Percentiles rank a stretch among this genome's conserved stretches.
Conservation (phyloP, 2,888 invertebrate genomes). For the Drosophila pseudotakahashii region DNA sequence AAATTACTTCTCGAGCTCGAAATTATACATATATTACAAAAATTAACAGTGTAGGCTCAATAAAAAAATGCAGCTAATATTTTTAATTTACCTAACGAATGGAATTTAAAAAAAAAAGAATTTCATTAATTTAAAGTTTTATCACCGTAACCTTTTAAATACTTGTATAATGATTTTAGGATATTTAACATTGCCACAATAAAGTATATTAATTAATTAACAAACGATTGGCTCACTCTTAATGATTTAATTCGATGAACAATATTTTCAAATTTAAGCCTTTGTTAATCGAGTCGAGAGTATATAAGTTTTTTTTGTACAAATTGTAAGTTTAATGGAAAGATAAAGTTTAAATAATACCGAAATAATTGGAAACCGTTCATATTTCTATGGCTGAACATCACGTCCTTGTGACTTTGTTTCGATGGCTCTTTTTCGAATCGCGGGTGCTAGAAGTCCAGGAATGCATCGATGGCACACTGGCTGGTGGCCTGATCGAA, state of each 20-base stretch:
- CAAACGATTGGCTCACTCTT: neutral
- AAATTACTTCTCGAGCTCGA: constrained; percentile 1
- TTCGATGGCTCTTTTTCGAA: neutral
- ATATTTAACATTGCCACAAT: neutral
- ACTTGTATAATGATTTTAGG: neutral
- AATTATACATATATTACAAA: neutral
- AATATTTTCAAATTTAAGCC: too few species aligned
- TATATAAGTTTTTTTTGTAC: neutral
- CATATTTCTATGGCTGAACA: constrained; percentile 16
- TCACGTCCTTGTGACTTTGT: neutral
- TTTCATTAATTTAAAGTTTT: neutral
- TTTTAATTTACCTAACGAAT: neutral
- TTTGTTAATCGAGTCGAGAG: neutral
- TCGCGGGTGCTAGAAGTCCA: constrained; percentile 46
- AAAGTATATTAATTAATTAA: neutral
- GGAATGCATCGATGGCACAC: constrained; percentile 60
- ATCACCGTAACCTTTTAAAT: neutral
- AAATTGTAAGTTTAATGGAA: neutral
- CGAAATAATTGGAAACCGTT: neutral
- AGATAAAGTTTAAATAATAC: neutral
- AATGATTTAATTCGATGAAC: too few species aligned
- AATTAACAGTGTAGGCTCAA: neutral
- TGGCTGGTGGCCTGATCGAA: constrained; percentile 32
- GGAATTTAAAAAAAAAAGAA: neutral
- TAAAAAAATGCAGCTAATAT: too few species aligned